Evolutionary conservation across 2,113 vertebrate genomes (phyloP).

Genomic region (Tautogolabrus adspersus): DNA sequence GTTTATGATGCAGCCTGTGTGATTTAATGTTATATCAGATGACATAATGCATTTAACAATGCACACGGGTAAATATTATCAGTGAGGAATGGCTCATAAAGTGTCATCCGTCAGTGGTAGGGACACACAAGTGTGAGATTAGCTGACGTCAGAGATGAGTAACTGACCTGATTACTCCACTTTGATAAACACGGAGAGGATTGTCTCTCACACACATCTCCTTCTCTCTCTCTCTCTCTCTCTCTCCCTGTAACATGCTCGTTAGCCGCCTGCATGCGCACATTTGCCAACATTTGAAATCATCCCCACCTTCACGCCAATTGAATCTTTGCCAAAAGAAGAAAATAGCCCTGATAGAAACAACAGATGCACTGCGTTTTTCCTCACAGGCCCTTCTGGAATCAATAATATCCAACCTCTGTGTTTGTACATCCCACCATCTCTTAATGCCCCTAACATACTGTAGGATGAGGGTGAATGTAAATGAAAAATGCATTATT

Average conservation of each 20-base stretch:
- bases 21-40: slow-evolving; percentile 64
- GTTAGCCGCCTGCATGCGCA: slow-evolving; percentile 54
- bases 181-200: slow-evolving; percentile 73
- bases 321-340: slow-evolving; percentile 59
- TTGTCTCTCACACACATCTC: slow-evolving; percentile 56
- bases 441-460: slow-evolving; percentile 68
- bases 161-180: slow-evolving; percentile 79
- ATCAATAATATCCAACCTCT: slow-evolving; percentile 69
- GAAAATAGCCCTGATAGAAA: slow-evolving; percentile 61
- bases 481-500: slow-evolving; percentile 81
- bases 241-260: slow-evolving; percentile 46
- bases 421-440: slow-evolving; percentile 63
- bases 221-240: slow-evolving; percentile 24
- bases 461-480: slow-evolving; percentile 68
- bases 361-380: slow-evolving; percentile 66
- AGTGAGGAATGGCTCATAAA: slow-evolving; percentile 73
- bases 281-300: slow-evolving; percentile 66
- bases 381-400: slow-evolving; percentile 56
- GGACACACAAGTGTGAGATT: slow-evolving; percentile 72
- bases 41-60: slow-evolving; percentile 74
- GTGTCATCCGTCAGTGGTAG: slow-evolving; percentile 66
- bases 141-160: slow-evolving; percentile 76
- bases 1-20: slow-evolving; percentile 62
- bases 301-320: slow-evolving; percentile 54
- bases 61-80: slow-evolving; percentile 71